Percentiles rank a stretch among this genome's conserved stretches.
Evolutionary conservation across 2,113 vertebrate species (phyloP).

Genomic region (Archilochus colubris): DNA sequence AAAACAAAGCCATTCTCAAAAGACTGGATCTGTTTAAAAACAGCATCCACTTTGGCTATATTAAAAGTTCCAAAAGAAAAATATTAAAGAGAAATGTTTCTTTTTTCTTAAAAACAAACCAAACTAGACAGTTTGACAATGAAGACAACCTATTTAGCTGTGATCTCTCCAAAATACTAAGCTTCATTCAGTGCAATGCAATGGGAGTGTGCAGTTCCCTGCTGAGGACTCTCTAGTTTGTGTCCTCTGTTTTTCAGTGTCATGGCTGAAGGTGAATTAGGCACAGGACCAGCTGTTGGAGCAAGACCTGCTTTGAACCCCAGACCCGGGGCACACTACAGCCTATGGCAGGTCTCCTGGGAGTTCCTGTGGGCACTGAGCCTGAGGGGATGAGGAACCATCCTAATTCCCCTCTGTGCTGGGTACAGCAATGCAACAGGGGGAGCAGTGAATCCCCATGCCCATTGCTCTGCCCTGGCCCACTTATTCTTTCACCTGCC

Average conservation of each 20-base stretch:
- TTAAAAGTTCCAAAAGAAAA: constrained; percentile 32
- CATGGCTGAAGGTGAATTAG: neutral
- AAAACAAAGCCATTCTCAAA: constrained; percentile 36
- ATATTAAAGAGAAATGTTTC: constrained; percentile 14
- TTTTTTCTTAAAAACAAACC: neutral
- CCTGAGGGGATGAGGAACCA: fast-evolving
- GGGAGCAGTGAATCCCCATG: neutral
- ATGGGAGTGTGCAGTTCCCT: neutral
- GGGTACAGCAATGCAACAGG: fast-evolving
- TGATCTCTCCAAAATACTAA: neutral
- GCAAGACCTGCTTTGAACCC: neutral
- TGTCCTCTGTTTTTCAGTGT: neutral
- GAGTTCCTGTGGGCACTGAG: neutral
- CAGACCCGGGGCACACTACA: neutral
- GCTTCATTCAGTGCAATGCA: neutral
- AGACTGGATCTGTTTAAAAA: constrained; percentile 34
- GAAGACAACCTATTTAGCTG: neutral
- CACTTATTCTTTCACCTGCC: neutral
- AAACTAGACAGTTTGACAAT: neutral
- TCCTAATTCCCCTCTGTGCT: neutral
- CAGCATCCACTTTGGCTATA: neutral
- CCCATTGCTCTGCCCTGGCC: neutral
- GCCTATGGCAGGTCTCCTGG: neutral
- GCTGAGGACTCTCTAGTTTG: neutral
- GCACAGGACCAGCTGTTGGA: neutral